Percentiles rank a stretch among this genome's conserved stretches.
Conservation (phyloP, 2,797 vertebrate species). For the Zalophus californianus region DNA sequence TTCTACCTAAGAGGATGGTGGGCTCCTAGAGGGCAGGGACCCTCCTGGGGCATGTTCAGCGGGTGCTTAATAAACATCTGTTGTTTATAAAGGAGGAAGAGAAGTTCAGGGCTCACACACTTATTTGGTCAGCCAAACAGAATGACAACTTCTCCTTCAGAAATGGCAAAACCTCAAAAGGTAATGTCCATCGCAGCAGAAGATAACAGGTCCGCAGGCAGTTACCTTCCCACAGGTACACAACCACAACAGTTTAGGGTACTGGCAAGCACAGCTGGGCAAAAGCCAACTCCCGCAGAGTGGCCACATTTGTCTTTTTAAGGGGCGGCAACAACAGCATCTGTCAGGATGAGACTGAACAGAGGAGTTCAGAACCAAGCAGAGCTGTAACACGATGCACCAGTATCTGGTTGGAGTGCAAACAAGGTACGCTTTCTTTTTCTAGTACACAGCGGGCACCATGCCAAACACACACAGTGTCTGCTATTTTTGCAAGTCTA, state of each 20-base stretch:
- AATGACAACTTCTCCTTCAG: neutral
- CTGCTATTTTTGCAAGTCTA: constrained; percentile 73
- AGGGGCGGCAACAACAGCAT: constrained; percentile 68
- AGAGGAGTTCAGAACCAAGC: constrained; percentile 43
- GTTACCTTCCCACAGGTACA: constrained; percentile 42
- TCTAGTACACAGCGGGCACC: constrained; percentile 53
- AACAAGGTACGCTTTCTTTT: constrained; percentile 80
- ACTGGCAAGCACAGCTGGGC: neutral
- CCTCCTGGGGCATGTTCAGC: neutral
- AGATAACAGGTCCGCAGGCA: neutral
- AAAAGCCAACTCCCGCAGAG: neutral
- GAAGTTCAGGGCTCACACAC: neutral
- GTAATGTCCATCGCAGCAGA: neutral
- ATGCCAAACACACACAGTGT: constrained; percentile 72
- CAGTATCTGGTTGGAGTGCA: constrained; percentile 82
- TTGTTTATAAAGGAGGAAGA: neutral
- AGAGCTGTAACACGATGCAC: constrained; percentile 69
- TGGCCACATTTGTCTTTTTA: constrained; percentile 58
- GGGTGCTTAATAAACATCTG: neutral
- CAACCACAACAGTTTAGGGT: neutral
- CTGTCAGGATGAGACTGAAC: constrained; percentile 32
- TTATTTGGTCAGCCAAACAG: neutral
- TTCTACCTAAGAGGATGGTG: neutral
- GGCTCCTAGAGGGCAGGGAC: neutral
- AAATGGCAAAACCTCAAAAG: constrained; percentile 28